Percentiles rank a stretch among this genome's conserved stretches.
Conservation (phyloP, 2,888 invertebrate genomes). For the Sceliomorpha sp. region DNA sequence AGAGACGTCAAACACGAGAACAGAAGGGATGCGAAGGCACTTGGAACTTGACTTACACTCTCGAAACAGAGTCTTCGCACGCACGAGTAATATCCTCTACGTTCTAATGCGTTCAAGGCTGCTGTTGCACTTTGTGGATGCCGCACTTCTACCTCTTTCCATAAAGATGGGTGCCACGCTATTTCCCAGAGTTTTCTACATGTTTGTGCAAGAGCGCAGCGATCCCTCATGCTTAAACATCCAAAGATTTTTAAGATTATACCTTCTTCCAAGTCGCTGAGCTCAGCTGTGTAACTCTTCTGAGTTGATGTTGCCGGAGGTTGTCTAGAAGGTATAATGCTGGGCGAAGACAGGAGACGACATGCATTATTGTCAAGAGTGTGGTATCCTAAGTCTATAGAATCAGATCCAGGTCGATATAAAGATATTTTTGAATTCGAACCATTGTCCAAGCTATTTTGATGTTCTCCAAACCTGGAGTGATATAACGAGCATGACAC, state of each 20-base stretch:
- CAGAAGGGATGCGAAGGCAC: slow-evolving; percentile 67
- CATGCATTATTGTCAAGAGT: slow-evolving; percentile 75
- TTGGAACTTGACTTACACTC: slow-evolving; percentile 68
- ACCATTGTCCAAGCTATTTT: slow-evolving; percentile 62
- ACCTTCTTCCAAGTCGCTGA: slow-evolving; percentile 82
- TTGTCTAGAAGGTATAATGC: slow-evolving; percentile 57
- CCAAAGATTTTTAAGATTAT: slow-evolving; percentile 86
- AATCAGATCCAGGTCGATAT: slow-evolving; percentile 69
- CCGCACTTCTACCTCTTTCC: slow-evolving; percentile 81
- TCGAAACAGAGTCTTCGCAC: slow-evolving; percentile 70
- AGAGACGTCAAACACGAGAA: slow-evolving; percentile 78
- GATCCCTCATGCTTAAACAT: slow-evolving; percentile 86
- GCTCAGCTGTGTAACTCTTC: slow-evolving; percentile 40
- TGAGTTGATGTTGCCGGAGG: slow-evolving; percentile 26
- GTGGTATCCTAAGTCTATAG: slow-evolving; percentile 75
- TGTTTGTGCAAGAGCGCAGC: slow-evolving; percentile 88
- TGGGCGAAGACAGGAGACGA: slow-evolving; percentile 66
- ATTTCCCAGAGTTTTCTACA: slow-evolving; percentile 88
- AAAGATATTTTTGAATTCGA: slow-evolving; percentile 65
- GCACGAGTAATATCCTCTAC: slow-evolving; percentile 69
- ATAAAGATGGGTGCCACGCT: slow-evolving; percentile 89
- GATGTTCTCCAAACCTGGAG: slow-evolving; percentile 68
- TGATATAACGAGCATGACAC: slow-evolving; percentile 71
- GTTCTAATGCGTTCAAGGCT: slow-evolving; percentile 66
- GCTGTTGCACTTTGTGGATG: slow-evolving; percentile 69